Base-by-base conservation (phyloP, 1,140 invertebrate genomes). In the Drosophila truncata region DNA sequence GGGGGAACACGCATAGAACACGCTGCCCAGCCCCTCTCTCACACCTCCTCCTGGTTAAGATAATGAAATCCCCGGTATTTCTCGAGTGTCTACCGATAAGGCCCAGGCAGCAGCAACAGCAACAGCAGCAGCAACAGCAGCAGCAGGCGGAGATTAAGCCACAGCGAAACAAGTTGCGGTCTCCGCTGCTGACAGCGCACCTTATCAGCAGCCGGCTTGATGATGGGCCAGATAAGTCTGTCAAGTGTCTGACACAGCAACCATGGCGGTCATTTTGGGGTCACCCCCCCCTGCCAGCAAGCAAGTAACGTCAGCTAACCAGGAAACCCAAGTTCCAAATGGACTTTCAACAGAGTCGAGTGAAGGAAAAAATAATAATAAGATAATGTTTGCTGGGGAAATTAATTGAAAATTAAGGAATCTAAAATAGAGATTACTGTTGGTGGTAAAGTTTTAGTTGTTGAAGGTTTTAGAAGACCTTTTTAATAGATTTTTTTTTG, bases 191-290 rank as follows among this genome's bases (percentile, higher is more conserved):
- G 69, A 58, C 67, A 59, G 52, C 41, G 47, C 52, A 78, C 58
- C 55, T 77, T 69, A 78, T 78, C 74, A 78, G 5, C 37, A 11
- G 31, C 35, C 35, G 71, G 41, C 46, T 35, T 65, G 71, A 75
- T 81, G 72, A 70, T 66, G 61, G 66, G 58, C 70, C 55, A 55
- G 78, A 85, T 80, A 70, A 85, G 73, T 75, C 57, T 29, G 71
- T 65, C 66, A 49, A 78, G 66, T 72, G 77, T 64, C 61, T 62
- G 64, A 60, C 60, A 71, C 49, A 57, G 72, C 63, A 66, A 62
- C 47, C 70, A 66, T 82, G 80, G 49, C 84, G 84, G 83, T 87
- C 83, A 83, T 87, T 86, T 87, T 58, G 84, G 83, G 83, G 83
- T 87, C 83, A 80, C 66, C 39, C 39, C 66, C 39, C 39, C 16